Percentiles rank a stretch among this genome's conserved stretches.
phyloP scores from a whole-genome alignment of 2,797 vertebrate genomes.

The Propithecus deckenii region DNA sequence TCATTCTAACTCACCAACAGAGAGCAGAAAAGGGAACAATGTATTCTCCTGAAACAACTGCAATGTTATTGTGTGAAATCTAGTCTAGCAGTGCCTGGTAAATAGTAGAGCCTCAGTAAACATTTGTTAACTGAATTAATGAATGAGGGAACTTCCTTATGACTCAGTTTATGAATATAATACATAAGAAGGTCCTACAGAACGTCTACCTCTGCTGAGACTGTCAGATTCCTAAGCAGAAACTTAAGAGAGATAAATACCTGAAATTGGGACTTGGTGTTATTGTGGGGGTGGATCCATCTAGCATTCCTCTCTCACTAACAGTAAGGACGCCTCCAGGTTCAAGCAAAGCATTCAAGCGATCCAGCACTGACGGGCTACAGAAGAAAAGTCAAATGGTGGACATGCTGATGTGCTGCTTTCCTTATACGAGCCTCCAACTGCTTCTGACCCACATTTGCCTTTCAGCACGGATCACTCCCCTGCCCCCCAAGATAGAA shows the following conservation, averaged over 20 bases:
- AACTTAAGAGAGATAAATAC: slow-evolving; percentile 81
- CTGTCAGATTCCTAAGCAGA: not conserved
- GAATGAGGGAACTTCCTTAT: not conserved
- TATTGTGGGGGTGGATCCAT: slow-evolving; percentile 92
- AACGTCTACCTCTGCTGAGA: not conserved
- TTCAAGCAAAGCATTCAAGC: slow-evolving; percentile 96
- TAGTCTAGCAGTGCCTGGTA: not conserved
- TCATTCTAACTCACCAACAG: not conserved
- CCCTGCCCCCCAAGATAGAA: not conserved
- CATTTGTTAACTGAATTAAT: not conserved
- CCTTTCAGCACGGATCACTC: not conserved
- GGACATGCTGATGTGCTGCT: not conserved
- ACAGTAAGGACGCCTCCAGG: slow-evolving; percentile 94
- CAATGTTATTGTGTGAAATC: not conserved
- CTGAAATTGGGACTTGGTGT: slow-evolving; percentile 96
- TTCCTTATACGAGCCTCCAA: not conserved
- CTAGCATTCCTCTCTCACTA: slow-evolving; percentile 95
- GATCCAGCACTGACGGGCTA: slow-evolving; percentile 97
- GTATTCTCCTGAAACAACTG: not conserved
- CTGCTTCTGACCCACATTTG: not conserved
- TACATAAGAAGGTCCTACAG: not conserved
- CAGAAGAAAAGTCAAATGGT: slow-evolving; percentile 53
- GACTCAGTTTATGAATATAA: not conserved
- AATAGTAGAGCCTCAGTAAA: not conserved
- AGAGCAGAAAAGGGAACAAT: not conserved